phyloP scores from a whole-genome alignment of 2,888 invertebrate species.

The Blera fallax region DNA sequence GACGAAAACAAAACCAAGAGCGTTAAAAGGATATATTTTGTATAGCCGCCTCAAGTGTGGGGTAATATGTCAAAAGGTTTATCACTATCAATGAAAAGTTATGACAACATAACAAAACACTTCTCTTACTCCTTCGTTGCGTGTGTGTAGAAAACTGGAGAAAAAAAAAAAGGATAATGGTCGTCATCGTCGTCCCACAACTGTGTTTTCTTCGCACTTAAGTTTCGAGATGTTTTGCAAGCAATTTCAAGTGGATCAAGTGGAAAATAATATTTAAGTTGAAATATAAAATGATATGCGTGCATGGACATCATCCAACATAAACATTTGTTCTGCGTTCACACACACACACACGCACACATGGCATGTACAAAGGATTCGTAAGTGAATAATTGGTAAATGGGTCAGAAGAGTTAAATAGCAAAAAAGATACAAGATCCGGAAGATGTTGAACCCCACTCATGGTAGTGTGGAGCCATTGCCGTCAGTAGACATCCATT shows the following conservation, averaged over 20 bases:
- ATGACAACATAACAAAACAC: conserved; percentile 49
- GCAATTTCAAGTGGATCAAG: conserved; percentile 58
- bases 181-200: conserved; percentile 26
- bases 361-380: background rate
- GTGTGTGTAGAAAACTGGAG: background rate
- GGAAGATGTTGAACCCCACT: conserved; percentile 19
- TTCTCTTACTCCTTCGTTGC: background rate
- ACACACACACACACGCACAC: conserved; percentile 13
- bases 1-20: conserved; percentile 37
- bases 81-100: conserved; percentile 63
- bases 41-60: conserved; percentile 37
- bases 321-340: conserved; percentile 34
- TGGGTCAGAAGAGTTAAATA: conserved; percentile 60
- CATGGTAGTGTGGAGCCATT: conserved; percentile 18
- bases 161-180: conserved; percentile 53
- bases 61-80: conserved; percentile 59
- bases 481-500: background rate
- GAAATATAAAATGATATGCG: conserved; percentile 52
- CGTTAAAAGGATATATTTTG: conserved; percentile 54
- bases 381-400: conserved; percentile 65
- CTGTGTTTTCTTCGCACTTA: background rate
- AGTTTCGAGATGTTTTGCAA: conserved; percentile 18
- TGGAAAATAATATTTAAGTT: conserved; percentile 62
- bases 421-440: conserved; percentile 22
- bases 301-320: conserved; percentile 52